Evolutionary conservation across 2,888 invertebrate genomes (phyloP), one percentile per base, ranked within the genome.

Genomic region (Euzetes globulus): DNA sequence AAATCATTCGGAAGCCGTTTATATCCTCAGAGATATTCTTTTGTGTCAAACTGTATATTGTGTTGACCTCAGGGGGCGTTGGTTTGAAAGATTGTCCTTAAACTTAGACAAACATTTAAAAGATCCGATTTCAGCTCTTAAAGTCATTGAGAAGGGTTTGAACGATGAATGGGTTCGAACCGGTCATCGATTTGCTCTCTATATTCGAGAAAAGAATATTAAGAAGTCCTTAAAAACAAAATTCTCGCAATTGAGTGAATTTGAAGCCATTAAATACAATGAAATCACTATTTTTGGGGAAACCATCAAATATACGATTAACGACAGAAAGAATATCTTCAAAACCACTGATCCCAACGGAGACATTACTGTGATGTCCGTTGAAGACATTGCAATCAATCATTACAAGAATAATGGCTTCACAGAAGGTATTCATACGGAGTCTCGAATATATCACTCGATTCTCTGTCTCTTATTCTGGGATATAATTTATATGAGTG

Each of bases 401-500:
- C 82, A 87, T 81, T 88, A 88, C 80, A 81, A 80, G 71, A 78
- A 79, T 68, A 78, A 82, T 75, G 87, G 85, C 11, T 87, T 83
- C 79, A 79, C 82, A 3, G 81, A 84, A 78, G 87, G 88, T 15
- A 83, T 87, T n/a, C 91, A 91, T 81, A 89, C 88, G 80, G 91
- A 91, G 82, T 89, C 90, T 1, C 83, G 86, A 0, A 85, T 89
- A 19, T 84, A 89, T 7, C 84, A 84, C 3, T 86, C 87, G 0
- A 81, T 91, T 74, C 89, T 89, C 82, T 85, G 85, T 50, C 82
- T 90, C 0, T 82, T 90, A 9, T 91, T 92, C 82, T 93, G 92
- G 91, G 89, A 92, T 78, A 87, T 91, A 2, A 87, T 94, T 68
- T 90, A 88, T 79, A 81, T 83, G 74, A 78, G 82, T 15, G 73